Conservation (phyloP, 2,888 invertebrate species). For the Caprella mutica region DNA sequence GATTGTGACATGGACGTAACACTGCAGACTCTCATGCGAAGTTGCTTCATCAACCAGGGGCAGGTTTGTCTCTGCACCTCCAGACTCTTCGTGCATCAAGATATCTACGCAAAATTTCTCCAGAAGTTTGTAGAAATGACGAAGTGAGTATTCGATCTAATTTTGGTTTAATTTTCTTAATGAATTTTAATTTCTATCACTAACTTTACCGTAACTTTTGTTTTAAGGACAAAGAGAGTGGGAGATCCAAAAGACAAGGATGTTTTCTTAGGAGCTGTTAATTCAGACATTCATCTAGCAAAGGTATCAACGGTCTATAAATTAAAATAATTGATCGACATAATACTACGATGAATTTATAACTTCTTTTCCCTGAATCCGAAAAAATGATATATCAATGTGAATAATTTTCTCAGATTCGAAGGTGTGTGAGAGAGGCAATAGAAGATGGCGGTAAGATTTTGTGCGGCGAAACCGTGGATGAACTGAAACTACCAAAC, state of each 20-base stretch:
- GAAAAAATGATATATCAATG: too few relatives aligned
- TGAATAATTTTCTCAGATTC: too few relatives aligned
- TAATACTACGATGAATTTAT: too few relatives aligned
- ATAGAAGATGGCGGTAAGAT: constrained; percentile 42
- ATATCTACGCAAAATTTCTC: constrained; percentile 43
- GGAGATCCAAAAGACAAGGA: constrained; percentile 15
- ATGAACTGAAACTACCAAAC: constrained; percentile 38
- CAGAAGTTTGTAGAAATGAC: constrained; percentile 40
- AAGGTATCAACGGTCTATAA: too few relatives aligned
- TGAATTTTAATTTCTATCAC: not conserved
- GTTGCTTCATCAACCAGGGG: constrained; percentile 48
- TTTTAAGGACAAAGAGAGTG: constrained; percentile 20
- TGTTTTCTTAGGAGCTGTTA: constrained; percentile 28
- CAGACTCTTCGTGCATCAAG: constrained; percentile 45
- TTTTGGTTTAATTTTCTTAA: not conserved
- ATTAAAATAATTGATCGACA: too few relatives aligned
- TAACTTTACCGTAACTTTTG: too few relatives aligned
- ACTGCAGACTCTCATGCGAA: constrained; percentile 42
- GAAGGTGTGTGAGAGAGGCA: constrained; percentile 42
- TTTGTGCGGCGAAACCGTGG: constrained; percentile 40
- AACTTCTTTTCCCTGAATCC: too few relatives aligned
- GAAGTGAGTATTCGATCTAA: constrained; percentile 38
- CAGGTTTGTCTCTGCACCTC: constrained; percentile 49
- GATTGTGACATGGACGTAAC: constrained; percentile 45
- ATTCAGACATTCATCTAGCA: constrained; percentile 25